These are phyloP conservation scores for Apteryx mantelli DNA, from an alignment of 2,113 vertebrate species.

Conservation along the genomic window DNA sequence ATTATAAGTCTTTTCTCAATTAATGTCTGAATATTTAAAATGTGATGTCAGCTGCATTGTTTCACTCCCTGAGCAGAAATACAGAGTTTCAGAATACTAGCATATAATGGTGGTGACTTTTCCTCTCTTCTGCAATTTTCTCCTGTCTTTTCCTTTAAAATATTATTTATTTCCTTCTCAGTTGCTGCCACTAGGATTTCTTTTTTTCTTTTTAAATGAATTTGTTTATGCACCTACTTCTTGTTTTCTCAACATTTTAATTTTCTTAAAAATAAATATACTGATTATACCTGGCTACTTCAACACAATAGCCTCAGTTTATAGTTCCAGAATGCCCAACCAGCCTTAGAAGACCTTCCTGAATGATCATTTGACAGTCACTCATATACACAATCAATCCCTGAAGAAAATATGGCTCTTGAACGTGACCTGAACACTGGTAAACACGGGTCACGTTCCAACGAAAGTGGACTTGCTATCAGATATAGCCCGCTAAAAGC, in stretches of 20 bases:
- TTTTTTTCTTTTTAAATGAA: neutral
- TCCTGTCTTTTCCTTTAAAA: neutral
- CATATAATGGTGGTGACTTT: no score
- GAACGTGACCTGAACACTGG: neutral
- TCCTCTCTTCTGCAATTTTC: no score
- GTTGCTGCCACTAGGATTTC: neutral
- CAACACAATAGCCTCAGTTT: neutral
- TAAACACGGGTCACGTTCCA: neutral
- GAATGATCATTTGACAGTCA: neutral
- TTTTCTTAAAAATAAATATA: no score
- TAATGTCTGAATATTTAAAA: neutral
- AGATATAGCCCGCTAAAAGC: no score
- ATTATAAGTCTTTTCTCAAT: no score
- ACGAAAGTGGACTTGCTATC: neutral
- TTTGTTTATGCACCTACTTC: neutral
- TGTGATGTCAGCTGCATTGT: neutral
- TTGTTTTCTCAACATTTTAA: neutral
- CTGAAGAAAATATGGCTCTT: neutral
- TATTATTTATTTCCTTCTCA: neutral
- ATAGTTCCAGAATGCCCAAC: neutral
- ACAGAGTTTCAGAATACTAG: neutral
- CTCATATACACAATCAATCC: neutral
- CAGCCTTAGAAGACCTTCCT: neutral
- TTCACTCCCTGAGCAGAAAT: neutral
- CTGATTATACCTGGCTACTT: neutral